Conservation (phyloP, 2,113 vertebrate genomes). For the Psittacula cyanocephala region DNA sequence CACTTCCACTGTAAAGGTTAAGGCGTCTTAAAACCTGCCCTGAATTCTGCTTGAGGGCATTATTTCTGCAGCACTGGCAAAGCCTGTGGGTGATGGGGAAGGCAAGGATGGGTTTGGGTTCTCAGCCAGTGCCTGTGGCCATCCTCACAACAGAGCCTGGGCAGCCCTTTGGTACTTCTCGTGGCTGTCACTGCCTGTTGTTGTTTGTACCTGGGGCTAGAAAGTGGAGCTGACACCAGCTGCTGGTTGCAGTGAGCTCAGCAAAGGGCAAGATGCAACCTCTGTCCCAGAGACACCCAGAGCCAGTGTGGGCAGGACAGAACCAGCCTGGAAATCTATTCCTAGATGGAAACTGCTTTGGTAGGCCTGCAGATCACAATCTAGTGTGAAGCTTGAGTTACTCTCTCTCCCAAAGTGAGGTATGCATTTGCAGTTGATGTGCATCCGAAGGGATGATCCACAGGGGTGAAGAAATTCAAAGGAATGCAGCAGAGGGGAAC, state of each 20-base stretch:
- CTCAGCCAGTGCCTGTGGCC: neutral
- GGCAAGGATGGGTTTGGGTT: neutral
- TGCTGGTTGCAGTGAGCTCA: neutral
- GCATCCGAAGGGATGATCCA: neutral
- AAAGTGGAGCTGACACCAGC: neutral
- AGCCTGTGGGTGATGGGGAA: neutral
- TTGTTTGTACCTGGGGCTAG: neutral
- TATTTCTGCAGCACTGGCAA: neutral
- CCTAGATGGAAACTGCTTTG: neutral
- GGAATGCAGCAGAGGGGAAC: neutral
- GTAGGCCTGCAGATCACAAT: neutral
- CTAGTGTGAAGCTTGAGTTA: neutral
- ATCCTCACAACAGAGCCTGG: accelerated
- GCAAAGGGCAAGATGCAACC: neutral
- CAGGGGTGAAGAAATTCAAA: neutral
- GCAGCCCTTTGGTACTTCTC: neutral
- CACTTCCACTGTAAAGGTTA: neutral
- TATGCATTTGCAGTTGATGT: neutral
- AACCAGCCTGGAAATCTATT: neutral
- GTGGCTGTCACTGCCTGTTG: neutral
- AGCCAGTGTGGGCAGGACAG: neutral
- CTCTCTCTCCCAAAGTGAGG: neutral
- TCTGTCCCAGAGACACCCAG: neutral
- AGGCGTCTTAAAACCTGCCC: neutral
- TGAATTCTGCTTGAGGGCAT: neutral